These are phyloP conservation scores for Percina caprodes DNA, from an alignment of 2,113 vertebrate species.

Conservation along the genomic window DNA sequence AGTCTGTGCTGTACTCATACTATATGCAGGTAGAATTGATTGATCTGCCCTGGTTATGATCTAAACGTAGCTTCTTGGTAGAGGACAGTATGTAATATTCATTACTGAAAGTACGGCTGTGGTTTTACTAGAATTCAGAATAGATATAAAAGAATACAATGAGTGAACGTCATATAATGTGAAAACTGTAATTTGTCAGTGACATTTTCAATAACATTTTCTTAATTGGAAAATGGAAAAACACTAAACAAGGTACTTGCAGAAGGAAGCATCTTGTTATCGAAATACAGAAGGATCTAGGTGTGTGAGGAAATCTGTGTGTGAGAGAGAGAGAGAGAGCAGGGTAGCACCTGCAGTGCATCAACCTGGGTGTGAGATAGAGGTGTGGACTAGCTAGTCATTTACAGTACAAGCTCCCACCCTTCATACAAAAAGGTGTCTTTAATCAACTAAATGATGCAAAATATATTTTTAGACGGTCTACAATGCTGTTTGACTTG, in stretches of 20 bases:
- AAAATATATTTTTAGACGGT: conserved; percentile 24
- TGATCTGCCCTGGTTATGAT: neutral
- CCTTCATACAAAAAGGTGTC: neutral
- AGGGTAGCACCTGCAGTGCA: conserved; percentile 8
- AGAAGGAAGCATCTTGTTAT: neutral
- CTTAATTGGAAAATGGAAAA: neutral
- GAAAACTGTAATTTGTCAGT: too few species aligned
- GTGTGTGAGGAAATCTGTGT: conserved; percentile 12
- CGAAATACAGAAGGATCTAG: neutral
- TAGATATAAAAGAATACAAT: neutral
- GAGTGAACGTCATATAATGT: too few species aligned
- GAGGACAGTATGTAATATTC: neutral
- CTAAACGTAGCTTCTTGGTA: neutral
- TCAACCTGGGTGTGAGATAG: conserved; percentile 30
- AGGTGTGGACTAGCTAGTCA: conserved; percentile 29
- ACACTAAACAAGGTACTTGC: neutral
- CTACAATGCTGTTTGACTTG: neutral
- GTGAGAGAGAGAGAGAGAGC: conserved; percentile 10
- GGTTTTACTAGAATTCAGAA: neutral
- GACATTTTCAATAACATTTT: neutral
- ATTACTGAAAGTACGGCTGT: neutral
- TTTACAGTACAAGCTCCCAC: conserved; percentile 21
- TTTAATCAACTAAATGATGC: neutral
- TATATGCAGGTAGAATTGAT: conserved; percentile 22
- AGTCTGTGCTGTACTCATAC: neutral